Evolutionary conservation across 1,140 invertebrate genomes (phyloP).

Genomic region (Plutomurus gul): DNA sequence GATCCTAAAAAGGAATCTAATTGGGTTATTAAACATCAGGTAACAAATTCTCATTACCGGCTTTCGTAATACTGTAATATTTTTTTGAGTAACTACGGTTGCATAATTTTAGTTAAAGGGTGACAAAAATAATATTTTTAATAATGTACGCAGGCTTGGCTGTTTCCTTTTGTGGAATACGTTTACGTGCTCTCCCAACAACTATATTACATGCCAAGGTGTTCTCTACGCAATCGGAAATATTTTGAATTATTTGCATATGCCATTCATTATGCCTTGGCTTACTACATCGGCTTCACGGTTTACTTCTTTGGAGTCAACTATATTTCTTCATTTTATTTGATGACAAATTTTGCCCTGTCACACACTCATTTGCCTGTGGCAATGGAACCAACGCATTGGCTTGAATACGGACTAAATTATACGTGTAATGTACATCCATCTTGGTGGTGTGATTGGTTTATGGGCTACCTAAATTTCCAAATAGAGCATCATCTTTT

Average conservation of each 20-base stretch:
- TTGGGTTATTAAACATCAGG: conserved; percentile 31
- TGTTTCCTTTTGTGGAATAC: background rate
- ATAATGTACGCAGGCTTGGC: background rate
- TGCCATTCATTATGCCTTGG: background rate
- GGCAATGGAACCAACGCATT: conserved; percentile 27
- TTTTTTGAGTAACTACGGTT: too few species aligned
- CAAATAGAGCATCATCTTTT: conserved; percentile 37
- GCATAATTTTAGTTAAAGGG: too few species aligned
- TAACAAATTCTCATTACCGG: too few species aligned
- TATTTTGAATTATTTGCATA: conserved; percentile 10
- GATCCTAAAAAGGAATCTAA: conserved; percentile 17
- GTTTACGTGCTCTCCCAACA: background rate
- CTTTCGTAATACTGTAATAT: too few species aligned
- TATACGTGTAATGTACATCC: conserved; percentile 34
- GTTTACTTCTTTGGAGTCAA: background rate
- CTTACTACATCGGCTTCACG: conserved; percentile 14
- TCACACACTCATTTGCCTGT: conserved; percentile 34
- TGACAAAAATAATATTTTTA: background rate
- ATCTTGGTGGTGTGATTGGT: conserved; percentile 34
- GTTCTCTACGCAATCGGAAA: background rate
- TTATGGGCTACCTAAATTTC: conserved; percentile 44
- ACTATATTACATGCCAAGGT: conserved; percentile 3
- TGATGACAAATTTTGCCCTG: conserved; percentile 25
- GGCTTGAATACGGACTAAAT: conserved; percentile 35
- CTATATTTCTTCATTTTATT: background rate